A percentile compares a stretch with the other conserved stretches of the same genome.
Conservation (phyloP, 2,888 invertebrate genomes). For the Penaeus monodon region DNA sequence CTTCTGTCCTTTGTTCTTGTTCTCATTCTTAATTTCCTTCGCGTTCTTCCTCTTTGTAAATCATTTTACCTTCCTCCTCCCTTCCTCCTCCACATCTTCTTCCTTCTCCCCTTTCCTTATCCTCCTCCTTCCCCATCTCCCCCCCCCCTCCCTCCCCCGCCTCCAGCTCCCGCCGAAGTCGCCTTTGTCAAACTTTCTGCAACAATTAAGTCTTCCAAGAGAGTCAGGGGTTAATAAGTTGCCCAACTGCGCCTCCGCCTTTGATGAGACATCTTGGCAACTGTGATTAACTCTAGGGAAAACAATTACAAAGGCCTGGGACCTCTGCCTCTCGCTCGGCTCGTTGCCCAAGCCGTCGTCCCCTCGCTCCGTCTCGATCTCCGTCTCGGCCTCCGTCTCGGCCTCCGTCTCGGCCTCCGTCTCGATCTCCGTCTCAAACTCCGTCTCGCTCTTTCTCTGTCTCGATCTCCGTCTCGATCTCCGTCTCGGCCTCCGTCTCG, state of each 20-base stretch:
- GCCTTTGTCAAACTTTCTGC: slow-evolving; percentile 15
- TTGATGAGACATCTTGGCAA: slow-evolving; percentile 19
- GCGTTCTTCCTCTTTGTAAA: too few species aligned
- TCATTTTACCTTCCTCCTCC: too few species aligned
- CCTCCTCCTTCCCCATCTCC: neutral
- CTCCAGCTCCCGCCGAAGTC: neutral
- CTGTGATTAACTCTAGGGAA: slow-evolving; percentile 13
- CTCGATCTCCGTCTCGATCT: too few species aligned
- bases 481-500: too few species aligned
- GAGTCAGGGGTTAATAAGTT: slow-evolving; percentile 20
- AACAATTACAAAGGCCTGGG: slow-evolving; percentile 9
- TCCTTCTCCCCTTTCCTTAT: neutral
- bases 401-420: too few species aligned
- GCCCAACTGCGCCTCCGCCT: slow-evolving; percentile 19
- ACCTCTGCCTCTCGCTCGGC: neutral
- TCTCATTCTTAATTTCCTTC: too few species aligned
- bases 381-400: too few species aligned
- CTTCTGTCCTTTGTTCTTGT: neutral
- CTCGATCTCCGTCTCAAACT: too few species aligned
- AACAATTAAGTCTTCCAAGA: slow-evolving; percentile 29
- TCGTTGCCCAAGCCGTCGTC: neutral
- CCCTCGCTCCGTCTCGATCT: too few species aligned
- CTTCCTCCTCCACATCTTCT: too few species aligned
- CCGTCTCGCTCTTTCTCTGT: too few species aligned
- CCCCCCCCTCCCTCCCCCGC: neutral